These are phyloP conservation scores for Andrena fulva DNA, from an alignment of 2,888 invertebrate genomes.

Conservation along the genomic window DNA sequence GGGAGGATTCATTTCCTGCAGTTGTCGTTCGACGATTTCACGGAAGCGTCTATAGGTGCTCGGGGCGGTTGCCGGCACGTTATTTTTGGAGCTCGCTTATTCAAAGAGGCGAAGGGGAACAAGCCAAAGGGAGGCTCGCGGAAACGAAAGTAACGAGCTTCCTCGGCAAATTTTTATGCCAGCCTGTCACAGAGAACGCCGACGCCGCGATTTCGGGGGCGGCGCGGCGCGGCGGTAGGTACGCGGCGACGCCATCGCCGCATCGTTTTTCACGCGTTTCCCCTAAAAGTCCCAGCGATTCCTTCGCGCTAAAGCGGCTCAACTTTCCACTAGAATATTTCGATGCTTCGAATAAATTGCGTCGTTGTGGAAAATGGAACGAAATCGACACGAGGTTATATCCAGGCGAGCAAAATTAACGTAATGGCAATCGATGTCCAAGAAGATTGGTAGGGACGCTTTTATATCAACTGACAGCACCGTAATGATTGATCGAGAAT, in stretches of 20 bases:
- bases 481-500: too few relatives aligned
- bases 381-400: background rate
- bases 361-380: background rate
- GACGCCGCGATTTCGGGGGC: constrained; percentile 45
- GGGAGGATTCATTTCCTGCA: constrained; percentile 57
- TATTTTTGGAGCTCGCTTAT: constrained; percentile 62
- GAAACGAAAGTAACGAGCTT: constrained; percentile 66
- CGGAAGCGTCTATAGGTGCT: constrained; percentile 42
- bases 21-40: constrained; percentile 68
- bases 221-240: background rate
- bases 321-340: background rate
- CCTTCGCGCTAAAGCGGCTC: constrained; percentile 1
- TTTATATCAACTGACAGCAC: too few relatives aligned
- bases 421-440: too few relatives aligned
- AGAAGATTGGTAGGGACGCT: too few relatives aligned
- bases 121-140: constrained; percentile 37
- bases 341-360: background rate
- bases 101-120: constrained; percentile 48
- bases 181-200: constrained; percentile 40
- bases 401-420: background rate
- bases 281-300: background rate
- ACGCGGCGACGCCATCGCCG: constrained; percentile 20
- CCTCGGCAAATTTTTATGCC: constrained; percentile 58
- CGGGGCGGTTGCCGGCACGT: constrained; percentile 23
- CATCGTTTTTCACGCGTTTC: constrained; percentile 16